A percentile compares a stretch with the other conserved stretches of the same genome.
Conservation (phyloP, 92 coral and sea anemone genomes). For the Blastomussa wellsi region DNA sequence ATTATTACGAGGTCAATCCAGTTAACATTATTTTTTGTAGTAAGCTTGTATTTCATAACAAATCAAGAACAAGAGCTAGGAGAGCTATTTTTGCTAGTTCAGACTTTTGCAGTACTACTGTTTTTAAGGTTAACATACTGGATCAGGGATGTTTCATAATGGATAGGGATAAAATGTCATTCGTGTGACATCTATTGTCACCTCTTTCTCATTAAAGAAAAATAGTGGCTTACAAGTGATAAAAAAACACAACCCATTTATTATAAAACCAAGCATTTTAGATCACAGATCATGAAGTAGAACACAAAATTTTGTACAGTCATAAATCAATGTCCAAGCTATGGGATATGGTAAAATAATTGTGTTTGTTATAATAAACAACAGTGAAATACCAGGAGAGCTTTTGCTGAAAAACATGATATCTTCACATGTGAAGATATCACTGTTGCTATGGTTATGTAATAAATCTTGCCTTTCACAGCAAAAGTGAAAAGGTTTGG, state of each 20-base stretch:
- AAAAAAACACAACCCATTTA: background rate
- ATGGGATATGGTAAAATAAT: background rate
- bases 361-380: too few species aligned
- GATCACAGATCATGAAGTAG: background rate
- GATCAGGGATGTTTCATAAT: background rate
- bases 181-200: background rate
- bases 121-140: background rate
- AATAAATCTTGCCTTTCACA: too few species aligned
- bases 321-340: background rate
- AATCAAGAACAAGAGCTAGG: background rate
- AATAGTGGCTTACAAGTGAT: background rate
- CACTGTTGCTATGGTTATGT: too few species aligned
- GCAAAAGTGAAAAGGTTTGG: too few species aligned
- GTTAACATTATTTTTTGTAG: background rate
- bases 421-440: too few species aligned
- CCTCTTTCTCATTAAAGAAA: background rate
- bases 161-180: background rate
- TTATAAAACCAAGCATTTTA: background rate
- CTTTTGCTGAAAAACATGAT: too few species aligned
- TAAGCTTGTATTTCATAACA: constrained; percentile 1
- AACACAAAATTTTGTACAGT: constrained; percentile 9
- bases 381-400: too few species aligned
- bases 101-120: background rate
- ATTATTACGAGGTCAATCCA: background rate
- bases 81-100: constrained; percentile 17